Evolutionary conservation across 2,888 invertebrate species (phyloP).

Genomic region (Mallateleia sp.): DNA sequence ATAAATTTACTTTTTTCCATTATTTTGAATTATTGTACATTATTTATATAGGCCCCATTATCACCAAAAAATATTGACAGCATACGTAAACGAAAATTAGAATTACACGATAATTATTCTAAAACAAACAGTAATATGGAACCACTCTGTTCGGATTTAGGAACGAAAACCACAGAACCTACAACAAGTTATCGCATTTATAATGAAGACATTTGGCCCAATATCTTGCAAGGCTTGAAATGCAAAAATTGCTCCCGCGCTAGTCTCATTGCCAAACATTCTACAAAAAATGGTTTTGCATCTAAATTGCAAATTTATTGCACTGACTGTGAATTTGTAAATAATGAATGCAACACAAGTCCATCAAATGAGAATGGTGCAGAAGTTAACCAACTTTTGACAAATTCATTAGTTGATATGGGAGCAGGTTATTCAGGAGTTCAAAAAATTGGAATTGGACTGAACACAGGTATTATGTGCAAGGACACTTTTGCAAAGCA

Average conservation of each 20-base stretch:
- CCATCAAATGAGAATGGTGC: conserved; percentile 27
- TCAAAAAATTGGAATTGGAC: conserved; percentile 37
- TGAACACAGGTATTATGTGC: conserved; percentile 35
- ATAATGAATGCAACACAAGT: conserved; percentile 39
- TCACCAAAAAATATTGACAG: conserved; percentile 11
- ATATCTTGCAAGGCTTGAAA: conserved; percentile 24
- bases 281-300: conserved; percentile 20
- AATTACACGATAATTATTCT: conserved; percentile 15
- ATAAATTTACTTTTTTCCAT: conserved; percentile 11
- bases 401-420: conserved; percentile 34
- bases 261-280: conserved; percentile 31
- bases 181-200: conserved; percentile 27
- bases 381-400: conserved; percentile 37
- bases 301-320: conserved; percentile 44
- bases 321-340: conserved; percentile 22
- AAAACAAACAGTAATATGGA: conserved; percentile 23
- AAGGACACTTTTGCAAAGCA: conserved; percentile 22
- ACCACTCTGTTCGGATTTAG: conserved; percentile 24
- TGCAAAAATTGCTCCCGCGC: conserved; percentile 25
- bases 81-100: conserved; percentile 33
- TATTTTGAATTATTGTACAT: conserved; percentile 21
- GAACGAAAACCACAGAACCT: conserved; percentile 1
- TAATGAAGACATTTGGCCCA: conserved; percentile 18
- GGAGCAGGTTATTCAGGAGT: conserved; percentile 35
- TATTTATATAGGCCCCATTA: conserved; percentile 21